Base-by-base conservation (phyloP, 1,140 invertebrate genomes). In the Phenacoccus solenopsis region DNA sequence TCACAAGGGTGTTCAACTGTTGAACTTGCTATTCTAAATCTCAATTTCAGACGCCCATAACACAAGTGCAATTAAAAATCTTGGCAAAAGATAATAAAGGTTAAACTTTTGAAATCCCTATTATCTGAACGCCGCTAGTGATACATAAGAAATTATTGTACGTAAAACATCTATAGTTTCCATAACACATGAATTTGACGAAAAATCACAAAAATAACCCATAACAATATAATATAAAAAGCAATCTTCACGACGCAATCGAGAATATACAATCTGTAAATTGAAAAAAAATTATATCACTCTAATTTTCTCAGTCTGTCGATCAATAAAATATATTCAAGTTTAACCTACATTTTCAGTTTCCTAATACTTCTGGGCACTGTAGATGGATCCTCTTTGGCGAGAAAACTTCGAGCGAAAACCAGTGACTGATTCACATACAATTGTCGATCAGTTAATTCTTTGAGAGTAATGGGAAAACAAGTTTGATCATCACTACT, bases 341-440 rank as follows among this genome's bases (percentile, higher is more conserved):
- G 13, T 9, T 16, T 49, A 13, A 72, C 75, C 75, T 72, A 76
- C 75, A 75, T 70, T 71, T 74, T 76, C 2, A 76, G 27, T 0
- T 70, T 72, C 32, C 70, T 71, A 24, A 74, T 69, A 64, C 72
- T 57, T 22, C 72, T 70, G 4, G 76, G 74, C 21, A 76, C 27
- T n/a, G 73, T 70, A 4, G 68, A 32, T 0, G 73, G 73, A 49
- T 76, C 73, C 72, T 76, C 76, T 76, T 92, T 93, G 78, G 94
- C 82, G 59, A 90, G 86, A 78, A 89, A 94, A 73, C 89, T 83
- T 61, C 89, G 82, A 0, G 87, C 85, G 0, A 89, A 89, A 5
- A 90, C 80, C 70, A 90, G 82, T 73, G 85, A 83, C 59, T 81
- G 13, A 9, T 5, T 9, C 38, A 49, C 20, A 16, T 9, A 49